These are phyloP conservation scores for Rallus limicola DNA, from an alignment of 2,113 vertebrate species.

Conservation along the genomic window DNA sequence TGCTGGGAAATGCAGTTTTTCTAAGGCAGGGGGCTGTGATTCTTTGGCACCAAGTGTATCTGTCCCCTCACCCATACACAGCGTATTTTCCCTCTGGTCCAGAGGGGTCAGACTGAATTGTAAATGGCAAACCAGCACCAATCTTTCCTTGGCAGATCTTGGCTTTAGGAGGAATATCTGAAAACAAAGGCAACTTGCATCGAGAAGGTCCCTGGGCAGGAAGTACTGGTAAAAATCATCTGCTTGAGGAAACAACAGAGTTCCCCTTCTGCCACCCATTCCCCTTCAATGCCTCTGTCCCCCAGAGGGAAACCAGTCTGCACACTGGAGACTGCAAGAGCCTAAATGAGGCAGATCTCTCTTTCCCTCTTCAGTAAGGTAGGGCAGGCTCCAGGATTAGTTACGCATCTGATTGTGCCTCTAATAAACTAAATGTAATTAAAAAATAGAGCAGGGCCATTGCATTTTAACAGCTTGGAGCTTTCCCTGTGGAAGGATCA, in stretches of 20 bases:
- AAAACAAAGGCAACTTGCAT: conserved; percentile 4
- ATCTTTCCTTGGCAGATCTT: not conserved
- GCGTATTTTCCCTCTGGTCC: not conserved
- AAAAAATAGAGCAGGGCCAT: conserved; percentile 71
- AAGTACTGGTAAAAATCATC: not conserved
- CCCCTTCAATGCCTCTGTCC: not conserved
- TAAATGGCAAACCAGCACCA: not conserved
- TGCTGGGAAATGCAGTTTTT: not conserved
- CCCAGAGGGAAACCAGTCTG: not conserved
- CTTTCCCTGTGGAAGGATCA: conserved; percentile 77
- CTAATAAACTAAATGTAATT: conserved; percentile 82
- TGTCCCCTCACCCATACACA: not conserved
- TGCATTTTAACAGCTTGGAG: conserved; percentile 78
- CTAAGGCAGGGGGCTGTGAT: not conserved
- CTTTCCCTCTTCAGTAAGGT: not conserved
- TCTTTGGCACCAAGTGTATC: not conserved
- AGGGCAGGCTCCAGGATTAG: conserved; percentile 55
- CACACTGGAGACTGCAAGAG: not conserved
- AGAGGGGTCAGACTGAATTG: not conserved
- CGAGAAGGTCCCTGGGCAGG: not conserved
- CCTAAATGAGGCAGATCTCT: conserved; percentile 30
- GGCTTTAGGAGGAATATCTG: not conserved
- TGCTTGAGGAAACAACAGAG: not conserved
- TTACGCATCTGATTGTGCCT: conserved; percentile 71
- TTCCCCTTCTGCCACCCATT: not conserved